Evolutionary conservation across 2,797 vertebrate species (phyloP).

Genomic region (Dromococcyx pavoninus): DNA sequence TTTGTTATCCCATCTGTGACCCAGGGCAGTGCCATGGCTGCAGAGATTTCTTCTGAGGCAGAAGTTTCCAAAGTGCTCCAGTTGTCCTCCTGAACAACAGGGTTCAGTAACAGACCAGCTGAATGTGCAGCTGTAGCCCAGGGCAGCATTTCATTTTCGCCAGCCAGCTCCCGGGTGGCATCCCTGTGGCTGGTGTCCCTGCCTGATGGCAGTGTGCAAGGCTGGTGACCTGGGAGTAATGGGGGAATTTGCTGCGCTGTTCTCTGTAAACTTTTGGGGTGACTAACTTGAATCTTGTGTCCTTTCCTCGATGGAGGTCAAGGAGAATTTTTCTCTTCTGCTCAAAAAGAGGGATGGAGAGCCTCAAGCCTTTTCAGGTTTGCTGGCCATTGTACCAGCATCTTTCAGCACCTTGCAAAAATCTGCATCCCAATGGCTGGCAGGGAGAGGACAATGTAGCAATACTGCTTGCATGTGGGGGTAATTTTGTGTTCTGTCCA

Average conservation of each 20-base stretch:
- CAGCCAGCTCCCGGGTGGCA: background rate
- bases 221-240: accelerated
- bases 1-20: background rate
- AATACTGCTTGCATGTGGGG: background rate
- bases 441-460: background rate
- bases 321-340: background rate
- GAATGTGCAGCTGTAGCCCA: background rate
- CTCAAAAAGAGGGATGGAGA: background rate
- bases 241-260: background rate
- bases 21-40: background rate
- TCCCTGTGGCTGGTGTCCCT: background rate
- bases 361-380: background rate
- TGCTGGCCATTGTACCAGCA: background rate
- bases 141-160: accelerated
- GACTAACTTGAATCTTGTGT: background rate
- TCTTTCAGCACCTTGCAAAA: background rate
- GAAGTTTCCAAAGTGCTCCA: background rate
- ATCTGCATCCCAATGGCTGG: background rate
- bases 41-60: background rate
- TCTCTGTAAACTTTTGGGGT: background rate
- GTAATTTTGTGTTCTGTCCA: background rate
- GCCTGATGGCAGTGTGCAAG: accelerated
- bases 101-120: background rate
- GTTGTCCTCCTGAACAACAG: background rate
- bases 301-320: background rate